Percentiles rank a stretch among this genome's conserved stretches.
Conservation (phyloP, 2,113 vertebrate genomes). For the Gymnocephalus cernua region DNA sequence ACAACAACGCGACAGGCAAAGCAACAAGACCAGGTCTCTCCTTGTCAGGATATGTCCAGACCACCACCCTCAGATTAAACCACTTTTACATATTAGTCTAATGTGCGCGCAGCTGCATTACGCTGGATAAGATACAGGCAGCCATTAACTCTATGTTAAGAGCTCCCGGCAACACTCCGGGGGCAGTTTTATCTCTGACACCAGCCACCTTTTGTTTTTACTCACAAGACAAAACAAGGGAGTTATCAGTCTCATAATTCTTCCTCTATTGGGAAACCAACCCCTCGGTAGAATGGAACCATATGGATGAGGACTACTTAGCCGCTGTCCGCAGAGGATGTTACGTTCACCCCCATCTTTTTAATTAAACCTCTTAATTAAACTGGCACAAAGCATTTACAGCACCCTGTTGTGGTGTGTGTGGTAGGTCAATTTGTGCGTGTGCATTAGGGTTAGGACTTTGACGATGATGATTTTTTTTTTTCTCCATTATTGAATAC, state of each 20-base stretch:
- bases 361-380: conserved; percentile 68
- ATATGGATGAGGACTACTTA: conserved; percentile 51
- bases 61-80: conserved; percentile 5
- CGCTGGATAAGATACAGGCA: conserved; percentile 36
- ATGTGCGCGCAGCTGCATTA: conserved; percentile 24
- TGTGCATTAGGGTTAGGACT: conserved; percentile 5
- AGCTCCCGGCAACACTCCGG: conserved; percentile 31
- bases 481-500: conserved; percentile 6
- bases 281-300: conserved; percentile 25
- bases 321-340: conserved; percentile 52
- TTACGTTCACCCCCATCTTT: conserved; percentile 60
- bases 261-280: conserved; percentile 49
- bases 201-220: conserved; percentile 67
- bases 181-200: conserved; percentile 67
- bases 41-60: not conserved
- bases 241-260: conserved; percentile 67
- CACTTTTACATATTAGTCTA: conserved; percentile 32
- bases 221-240: conserved; percentile 38
- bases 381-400: conserved; percentile 39
- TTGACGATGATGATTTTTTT: not conserved
- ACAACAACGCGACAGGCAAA: no score
- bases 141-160: conserved; percentile 36
- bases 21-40: no score
- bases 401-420: conserved; percentile 8
- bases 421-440: conserved; percentile 4